Evolutionary conservation across 2,797 vertebrate genomes (phyloP), one percentile per base, ranked within the genome.

Genomic region (Parauchenoglanis ngamensis): DNA sequence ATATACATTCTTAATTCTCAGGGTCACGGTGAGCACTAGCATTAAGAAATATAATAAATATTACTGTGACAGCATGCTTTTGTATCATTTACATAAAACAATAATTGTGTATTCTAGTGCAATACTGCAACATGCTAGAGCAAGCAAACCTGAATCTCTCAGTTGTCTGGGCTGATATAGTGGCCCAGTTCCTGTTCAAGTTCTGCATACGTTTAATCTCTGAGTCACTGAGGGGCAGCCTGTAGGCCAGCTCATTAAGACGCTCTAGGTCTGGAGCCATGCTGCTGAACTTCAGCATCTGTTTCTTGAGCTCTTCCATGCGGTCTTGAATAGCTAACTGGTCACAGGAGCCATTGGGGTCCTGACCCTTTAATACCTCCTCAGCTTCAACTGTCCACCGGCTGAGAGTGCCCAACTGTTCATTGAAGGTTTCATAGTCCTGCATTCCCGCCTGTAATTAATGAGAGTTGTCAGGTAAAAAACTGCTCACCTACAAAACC

Each of bases 201-300:
- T 94, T 96, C 92, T 99, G 98, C 92, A 99, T 96, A 77, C 95
- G 95, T 94, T 99, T 99, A 90, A 99, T 96, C 92, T 99, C 97
- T 80, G 95, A 95, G 89, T 99, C 98, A 76, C 95, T 98, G 90
- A 99, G 95, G 7, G 98, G 97, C 63, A 99, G 94, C 84, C 96
- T 95, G 92, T 99, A 99, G 63, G 97, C 97, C 89, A 97, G 93
- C 80, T 99, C 98, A 76, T 99, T 99, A 17, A 99, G 94, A 4
- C 95, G 97, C 89, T 99, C 98, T 90, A 99, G 93, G 91, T 99
- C 97, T 13, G 97, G 96, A 83, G 95, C 92, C 92, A 98, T 94
- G 91, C 97, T 97, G 93, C 98, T 99, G 91, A 99, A 96, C 89
- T 96, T 97, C 91, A 99, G 89, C 96, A 99, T 97, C 87, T 97